Percentiles rank a stretch among this genome's conserved stretches.
Conservation (phyloP, 1,140 invertebrate genomes). For the Arion vulgaris region DNA sequence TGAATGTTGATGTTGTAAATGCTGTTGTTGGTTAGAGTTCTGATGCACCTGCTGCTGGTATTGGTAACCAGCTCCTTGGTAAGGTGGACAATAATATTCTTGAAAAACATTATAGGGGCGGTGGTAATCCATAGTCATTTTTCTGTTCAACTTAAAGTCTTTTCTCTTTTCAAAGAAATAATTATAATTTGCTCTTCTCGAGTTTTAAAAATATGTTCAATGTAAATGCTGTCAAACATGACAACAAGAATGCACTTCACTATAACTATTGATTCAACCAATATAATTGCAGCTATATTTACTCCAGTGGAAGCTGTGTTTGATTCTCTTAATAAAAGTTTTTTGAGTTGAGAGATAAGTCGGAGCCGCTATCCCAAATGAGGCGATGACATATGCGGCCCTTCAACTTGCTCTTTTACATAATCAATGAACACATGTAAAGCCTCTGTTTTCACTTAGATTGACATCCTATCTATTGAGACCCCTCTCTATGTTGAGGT, state of each 20-base stretch:
- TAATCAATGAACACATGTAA: not conserved
- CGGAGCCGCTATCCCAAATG: not conserved
- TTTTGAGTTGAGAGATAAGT: too few relatives aligned
- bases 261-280: too few relatives aligned
- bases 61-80: conserved; percentile 38
- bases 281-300: too few relatives aligned
- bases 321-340: too few relatives aligned
- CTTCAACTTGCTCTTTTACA: not conserved
- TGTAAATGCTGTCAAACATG: too few relatives aligned
- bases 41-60: not conserved
- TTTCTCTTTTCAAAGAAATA: not conserved
- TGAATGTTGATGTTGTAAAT: not conserved
- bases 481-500: not conserved
- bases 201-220: not conserved
- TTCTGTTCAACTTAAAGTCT: not conserved
- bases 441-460: not conserved
- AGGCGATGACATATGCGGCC: not conserved
- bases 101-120: conserved; percentile 45
- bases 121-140: conserved; percentile 46
- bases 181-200: not conserved
- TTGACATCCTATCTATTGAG: not conserved
- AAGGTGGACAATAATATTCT: conserved; percentile 42
- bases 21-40: not conserved
- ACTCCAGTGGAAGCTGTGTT: too few relatives aligned
- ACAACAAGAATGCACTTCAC: too few relatives aligned